Evolutionary conservation across 2,113 vertebrate genomes (phyloP).

Genomic region (Cinclus mexicanus): DNA sequence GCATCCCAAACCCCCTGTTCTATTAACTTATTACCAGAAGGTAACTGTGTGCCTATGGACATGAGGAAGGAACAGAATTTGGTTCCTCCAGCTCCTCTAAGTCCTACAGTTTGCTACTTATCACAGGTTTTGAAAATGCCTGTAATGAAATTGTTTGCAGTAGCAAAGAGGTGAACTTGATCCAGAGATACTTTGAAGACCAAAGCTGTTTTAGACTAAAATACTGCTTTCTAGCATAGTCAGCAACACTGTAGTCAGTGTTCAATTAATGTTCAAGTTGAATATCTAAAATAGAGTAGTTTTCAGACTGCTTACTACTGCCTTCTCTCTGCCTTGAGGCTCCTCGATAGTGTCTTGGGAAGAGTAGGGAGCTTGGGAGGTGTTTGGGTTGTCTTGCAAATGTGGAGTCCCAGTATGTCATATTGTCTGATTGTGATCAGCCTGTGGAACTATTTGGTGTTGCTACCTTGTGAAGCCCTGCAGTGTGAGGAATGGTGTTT

Average conservation of each 20-base stretch:
- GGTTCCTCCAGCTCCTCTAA: neutral
- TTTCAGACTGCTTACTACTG: neutral
- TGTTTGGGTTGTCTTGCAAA: neutral
- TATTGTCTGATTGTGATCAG: neutral
- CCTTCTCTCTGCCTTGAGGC: neutral
- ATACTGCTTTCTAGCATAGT: neutral
- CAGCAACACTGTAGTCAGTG: neutral
- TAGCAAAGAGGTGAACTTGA: neutral
- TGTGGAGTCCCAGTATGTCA: neutral
- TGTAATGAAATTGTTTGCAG: neutral
- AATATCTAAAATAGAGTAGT: neutral
- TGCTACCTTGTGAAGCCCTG: neutral
- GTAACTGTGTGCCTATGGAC: neutral
- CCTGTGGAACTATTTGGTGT: neutral
- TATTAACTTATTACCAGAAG: neutral
- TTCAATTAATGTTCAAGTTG: neutral
- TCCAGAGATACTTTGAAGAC: neutral
- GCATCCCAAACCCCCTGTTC: neutral
- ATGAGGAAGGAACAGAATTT: neutral
- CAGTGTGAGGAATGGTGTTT: neutral
- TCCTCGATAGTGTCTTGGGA: neutral
- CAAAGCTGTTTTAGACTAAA: neutral
- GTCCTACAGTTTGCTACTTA: neutral
- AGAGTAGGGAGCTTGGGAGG: neutral
- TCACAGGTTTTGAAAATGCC: neutral